Evolutionary conservation across 2,113 vertebrate species (phyloP).

Genomic region (Laticauda colubrina): DNA sequence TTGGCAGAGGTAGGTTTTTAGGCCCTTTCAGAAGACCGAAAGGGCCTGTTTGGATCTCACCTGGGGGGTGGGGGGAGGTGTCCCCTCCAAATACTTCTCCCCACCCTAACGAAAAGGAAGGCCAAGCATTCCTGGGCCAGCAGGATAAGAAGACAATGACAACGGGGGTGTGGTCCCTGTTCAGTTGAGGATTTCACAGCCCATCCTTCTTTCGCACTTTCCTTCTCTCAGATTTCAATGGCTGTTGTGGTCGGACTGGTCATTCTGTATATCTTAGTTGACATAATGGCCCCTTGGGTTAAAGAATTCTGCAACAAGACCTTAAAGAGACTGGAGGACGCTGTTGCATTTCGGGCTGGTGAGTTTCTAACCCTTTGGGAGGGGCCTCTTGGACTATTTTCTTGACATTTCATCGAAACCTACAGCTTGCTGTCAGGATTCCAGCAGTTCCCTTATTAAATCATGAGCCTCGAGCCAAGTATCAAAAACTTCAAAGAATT

Average conservation of each 20-base stretch:
- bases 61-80: too few species aligned
- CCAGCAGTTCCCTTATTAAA: too few species aligned
- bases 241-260: fast-evolving
- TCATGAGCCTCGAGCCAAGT: too few species aligned
- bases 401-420: background rate
- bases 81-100: background rate
- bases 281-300: background rate
- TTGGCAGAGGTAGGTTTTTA: background rate
- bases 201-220: background rate
- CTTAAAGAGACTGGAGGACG: background rate
- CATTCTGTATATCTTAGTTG: background rate
- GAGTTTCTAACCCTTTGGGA: background rate
- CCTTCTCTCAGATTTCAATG: background rate
- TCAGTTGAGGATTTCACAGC: background rate
- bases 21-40: too few species aligned
- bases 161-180: background rate
- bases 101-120: background rate
- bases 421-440: too few species aligned
- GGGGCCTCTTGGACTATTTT: background rate
- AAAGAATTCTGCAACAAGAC: fast-evolving
- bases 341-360: background rate
- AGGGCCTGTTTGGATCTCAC: too few species aligned
- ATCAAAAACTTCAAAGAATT: too few species aligned
- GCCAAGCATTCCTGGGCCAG: background rate
- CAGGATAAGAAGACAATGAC: background rate